phyloP scores from a whole-genome alignment of 2,113 vertebrate species.

The Micromys minutus region DNA sequence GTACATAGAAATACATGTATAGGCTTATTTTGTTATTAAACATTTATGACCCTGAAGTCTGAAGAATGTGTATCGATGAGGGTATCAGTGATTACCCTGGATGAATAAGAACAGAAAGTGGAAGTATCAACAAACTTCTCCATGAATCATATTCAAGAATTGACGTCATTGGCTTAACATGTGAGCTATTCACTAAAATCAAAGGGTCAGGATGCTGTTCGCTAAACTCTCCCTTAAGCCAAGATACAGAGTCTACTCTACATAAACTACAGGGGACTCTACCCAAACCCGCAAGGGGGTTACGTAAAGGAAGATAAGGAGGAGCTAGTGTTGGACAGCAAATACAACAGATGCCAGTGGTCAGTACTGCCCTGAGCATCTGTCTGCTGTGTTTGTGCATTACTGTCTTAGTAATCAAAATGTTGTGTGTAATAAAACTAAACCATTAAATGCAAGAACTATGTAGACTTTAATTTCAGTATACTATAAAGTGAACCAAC shows the following conservation, averaged over 20 bases:
- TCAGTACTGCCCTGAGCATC: not conserved
- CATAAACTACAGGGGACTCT: not conserved
- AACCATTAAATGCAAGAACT: not conserved
- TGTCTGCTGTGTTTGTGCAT: not conserved
- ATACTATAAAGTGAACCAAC: not conserved
- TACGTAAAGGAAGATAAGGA: not conserved
- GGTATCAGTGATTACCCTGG: not conserved
- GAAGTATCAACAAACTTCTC: not conserved
- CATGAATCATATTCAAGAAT: not conserved
- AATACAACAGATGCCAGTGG: not conserved
- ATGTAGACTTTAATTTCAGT: constrained; percentile 1
- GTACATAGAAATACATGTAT: not conserved
- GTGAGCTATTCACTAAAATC: not conserved
- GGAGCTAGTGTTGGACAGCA: not conserved
- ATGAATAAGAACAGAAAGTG: not conserved
- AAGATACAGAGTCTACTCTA: not conserved
- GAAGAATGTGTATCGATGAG: not conserved
- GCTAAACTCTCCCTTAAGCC: not conserved
- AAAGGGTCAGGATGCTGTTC: not conserved
- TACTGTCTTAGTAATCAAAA: not conserved
- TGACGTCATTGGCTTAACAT: not conserved
- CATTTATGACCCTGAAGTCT: not conserved
- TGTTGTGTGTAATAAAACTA: not conserved
- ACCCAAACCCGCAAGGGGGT: not conserved
- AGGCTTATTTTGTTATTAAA: not conserved